Base-by-base conservation (phyloP, 2,888 invertebrate species). In the Thera britannica region DNA sequence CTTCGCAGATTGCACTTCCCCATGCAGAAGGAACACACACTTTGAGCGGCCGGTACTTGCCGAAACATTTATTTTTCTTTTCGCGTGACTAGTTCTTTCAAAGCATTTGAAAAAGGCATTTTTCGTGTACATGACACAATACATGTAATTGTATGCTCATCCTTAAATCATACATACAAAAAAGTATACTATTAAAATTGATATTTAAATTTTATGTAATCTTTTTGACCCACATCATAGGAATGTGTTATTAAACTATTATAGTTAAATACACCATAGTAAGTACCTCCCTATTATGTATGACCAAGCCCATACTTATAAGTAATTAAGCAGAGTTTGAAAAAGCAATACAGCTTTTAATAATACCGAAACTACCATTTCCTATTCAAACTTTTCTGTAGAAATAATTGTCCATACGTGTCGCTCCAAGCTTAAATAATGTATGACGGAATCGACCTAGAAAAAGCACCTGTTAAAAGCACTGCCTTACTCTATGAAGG, bases 11-110 rank as follows among this genome's bases (percentile, higher is more conserved):
- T 61, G 66, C 66, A 57, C 66, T 51, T 41, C 57, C 34, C 56
- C 66, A 66, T 61, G 66, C 65, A 57, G 56, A 66, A 55, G 41
- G 56, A 57, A 66, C 61, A 61, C 66, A 49, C 9, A 8, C 51
- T 23, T 3, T 23, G 23, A 44, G 23, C 41, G n/a, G n/a, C n/a
- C n/a, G n/a, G n/a, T n/a, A n/a, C n/a, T n/a, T n/a, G n/a, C n/a
- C n/a, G n/a, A n/a, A n/a, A n/a, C n/a, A n/a, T n/a, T n/a, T n/a
- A n/a, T n/a, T n/a, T n/a, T n/a, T n/a, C n/a, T n/a, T n/a, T n/a
- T n/a, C n/a, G n/a, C n/a, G n/a, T n/a, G n/a, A n/a, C n/a, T n/a
- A n/a, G n/a, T n/a, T n/a, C n/a, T n/a, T n/a, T n/a, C n/a, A n/a
- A n/a, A n/a, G n/a, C n/a, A n/a, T n/a, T n/a, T n/a, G n/a, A n/a